Percentiles rank a stretch among this genome's conserved stretches.
These are phyloP conservation scores for Epistrophe grossulariae DNA, from an alignment of 2,888 invertebrate genomes.

Conservation along the genomic window DNA sequence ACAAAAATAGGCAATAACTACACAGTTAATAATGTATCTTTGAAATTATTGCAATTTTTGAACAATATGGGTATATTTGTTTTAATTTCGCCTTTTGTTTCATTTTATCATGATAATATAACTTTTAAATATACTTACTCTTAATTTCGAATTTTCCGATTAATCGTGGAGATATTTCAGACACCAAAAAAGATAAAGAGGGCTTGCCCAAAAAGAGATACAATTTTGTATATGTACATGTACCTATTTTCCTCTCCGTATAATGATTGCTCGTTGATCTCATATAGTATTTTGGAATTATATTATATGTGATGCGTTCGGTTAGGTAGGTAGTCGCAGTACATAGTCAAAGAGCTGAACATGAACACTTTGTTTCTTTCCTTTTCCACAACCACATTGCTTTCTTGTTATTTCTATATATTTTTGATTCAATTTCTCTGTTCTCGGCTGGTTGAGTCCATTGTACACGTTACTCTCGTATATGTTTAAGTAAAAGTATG, in stretches of 20 bases:
- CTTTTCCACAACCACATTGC: not conserved
- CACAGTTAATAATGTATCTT: too few relatives aligned
- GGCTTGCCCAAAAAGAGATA: not conserved
- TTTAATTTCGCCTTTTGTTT: too few relatives aligned
- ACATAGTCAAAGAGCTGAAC: slow-evolving; percentile 23
- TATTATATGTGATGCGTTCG: slow-evolving; percentile 5
- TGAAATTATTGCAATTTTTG: too few relatives aligned
- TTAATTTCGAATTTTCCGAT: not conserved
- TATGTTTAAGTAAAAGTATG: slow-evolving; percentile 16
- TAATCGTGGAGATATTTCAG: not conserved
- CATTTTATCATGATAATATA: too few relatives aligned
- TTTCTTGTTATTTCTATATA: slow-evolving; percentile 5
- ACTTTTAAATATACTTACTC: too few relatives aligned
- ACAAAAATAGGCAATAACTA: too few relatives aligned
- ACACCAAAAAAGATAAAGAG: not conserved
- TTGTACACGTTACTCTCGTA: slow-evolving; percentile 29
- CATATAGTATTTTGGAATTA: slow-evolving; percentile 8
- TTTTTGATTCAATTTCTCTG: slow-evolving; percentile 32
- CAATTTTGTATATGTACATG: slow-evolving; percentile 9
- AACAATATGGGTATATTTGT: too few relatives aligned
- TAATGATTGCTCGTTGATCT: slow-evolving; percentile 4
- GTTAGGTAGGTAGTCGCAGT: not conserved
- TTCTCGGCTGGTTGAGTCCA: slow-evolving; percentile 17
- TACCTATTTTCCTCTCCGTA: not conserved
- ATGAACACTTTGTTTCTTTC: slow-evolving; percentile 10